Evolutionary conservation across 2,888 invertebrate species (phyloP).

Genomic region (Stenolophus ochropezus): DNA sequence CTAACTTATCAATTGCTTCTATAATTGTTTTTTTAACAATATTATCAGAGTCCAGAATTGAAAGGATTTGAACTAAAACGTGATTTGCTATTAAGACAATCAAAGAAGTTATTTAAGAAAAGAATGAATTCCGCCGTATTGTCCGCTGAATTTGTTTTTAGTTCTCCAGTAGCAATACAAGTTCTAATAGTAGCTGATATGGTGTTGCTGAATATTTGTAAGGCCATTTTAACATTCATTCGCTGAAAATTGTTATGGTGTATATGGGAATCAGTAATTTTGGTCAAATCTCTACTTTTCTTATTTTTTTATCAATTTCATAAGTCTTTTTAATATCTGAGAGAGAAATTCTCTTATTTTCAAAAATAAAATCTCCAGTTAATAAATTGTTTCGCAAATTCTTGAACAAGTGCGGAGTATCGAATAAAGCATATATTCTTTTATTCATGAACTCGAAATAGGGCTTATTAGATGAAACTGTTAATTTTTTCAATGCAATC

Average conservation of each 20-base stretch:
- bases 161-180: neutral
- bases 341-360: neutral
- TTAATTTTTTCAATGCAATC: constrained; percentile 8
- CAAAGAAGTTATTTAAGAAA: constrained; percentile 9
- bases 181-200: constrained; percentile 43
- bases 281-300: constrained; percentile 1
- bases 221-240: constrained; percentile 42
- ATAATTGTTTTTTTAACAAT: constrained; percentile 6
- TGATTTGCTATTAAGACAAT: constrained; percentile 2
- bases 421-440: constrained; percentile 23
- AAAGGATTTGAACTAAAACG: too few relatives aligned
- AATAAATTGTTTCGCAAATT: constrained; percentile 12
- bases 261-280: constrained; percentile 35
- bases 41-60: neutral
- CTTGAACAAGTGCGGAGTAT: constrained; percentile 22
- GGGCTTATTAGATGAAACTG: constrained; percentile 2
- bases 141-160: neutral
- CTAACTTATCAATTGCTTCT: neutral
- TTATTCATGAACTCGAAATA: constrained; percentile 2
- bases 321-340: constrained; percentile 7
- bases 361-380: neutral
- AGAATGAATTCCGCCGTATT: constrained; percentile 21
- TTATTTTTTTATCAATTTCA: constrained; percentile 25
- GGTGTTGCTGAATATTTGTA: constrained; percentile 34
- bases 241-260: constrained; percentile 33